Conservation (phyloP, 2,113 vertebrate genomes). For the Xiphophorus hellerii region DNA sequence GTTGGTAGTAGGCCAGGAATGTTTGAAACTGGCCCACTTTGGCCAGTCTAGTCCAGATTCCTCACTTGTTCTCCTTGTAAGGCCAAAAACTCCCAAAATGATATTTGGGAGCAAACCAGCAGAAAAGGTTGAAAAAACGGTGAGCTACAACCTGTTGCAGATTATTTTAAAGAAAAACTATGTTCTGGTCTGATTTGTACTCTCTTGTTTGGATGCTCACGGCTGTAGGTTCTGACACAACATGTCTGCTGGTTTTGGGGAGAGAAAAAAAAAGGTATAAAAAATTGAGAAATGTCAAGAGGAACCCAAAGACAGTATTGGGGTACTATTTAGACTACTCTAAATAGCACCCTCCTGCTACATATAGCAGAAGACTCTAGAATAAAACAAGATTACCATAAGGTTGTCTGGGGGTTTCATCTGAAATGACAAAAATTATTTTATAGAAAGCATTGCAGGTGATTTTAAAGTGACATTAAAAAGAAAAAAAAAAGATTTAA, state of each 20-base stretch:
- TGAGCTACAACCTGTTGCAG: conserved; percentile 38
- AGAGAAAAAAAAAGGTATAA: not conserved
- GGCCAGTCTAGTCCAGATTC: conserved; percentile 65
- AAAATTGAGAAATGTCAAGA: conserved; percentile 19
- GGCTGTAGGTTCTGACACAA: conserved; percentile 15
- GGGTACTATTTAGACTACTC: no score
- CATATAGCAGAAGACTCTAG: not conserved
- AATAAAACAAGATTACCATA: not conserved
- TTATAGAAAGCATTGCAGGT: not conserved
- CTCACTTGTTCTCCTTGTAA: conserved; percentile 67
- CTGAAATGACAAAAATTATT: not conserved
- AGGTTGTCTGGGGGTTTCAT: not conserved
- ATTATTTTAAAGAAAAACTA: conserved; percentile 21
- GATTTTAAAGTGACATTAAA: not conserved
- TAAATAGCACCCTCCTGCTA: not conserved
- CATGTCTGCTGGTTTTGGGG: conserved; percentile 1
- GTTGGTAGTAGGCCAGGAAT: conserved; percentile 69
- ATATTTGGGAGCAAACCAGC: conserved; percentile 48
- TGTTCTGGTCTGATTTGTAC: conserved; percentile 20
- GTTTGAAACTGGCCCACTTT: conserved; percentile 60
- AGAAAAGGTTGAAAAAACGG: conserved; percentile 42
- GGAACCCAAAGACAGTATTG: not conserved
- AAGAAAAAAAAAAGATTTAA: not conserved
- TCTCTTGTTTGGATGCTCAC: conserved; percentile 16
- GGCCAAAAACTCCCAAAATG: conserved; percentile 61